Percentiles rank a stretch among this genome's conserved stretches.
Conservation (phyloP, 2,888 invertebrate genomes). For the Euproctis similis region DNA sequence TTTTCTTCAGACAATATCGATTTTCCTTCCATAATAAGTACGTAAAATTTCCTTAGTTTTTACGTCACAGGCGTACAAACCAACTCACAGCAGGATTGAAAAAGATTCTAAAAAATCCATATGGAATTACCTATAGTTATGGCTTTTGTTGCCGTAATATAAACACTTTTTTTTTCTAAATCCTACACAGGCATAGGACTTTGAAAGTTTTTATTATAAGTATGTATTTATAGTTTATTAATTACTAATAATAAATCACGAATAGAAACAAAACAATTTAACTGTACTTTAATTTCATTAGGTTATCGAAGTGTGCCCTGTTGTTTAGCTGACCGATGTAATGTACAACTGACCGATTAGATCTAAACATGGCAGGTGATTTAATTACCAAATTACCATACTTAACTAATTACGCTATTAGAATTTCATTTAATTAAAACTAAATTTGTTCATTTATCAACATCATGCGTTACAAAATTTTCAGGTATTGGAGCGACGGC, state of each 20-base stretch:
- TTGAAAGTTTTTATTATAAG: no score
- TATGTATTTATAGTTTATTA: no score
- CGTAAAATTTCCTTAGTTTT: no score
- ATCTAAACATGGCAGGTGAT: conserved; percentile 7
- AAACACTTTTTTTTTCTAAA: no score
- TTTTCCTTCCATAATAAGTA: no score
- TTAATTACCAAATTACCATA: conserved; percentile 4
- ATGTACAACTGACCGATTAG: conserved; percentile 6
- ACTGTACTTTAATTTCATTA: conserved; percentile 3
- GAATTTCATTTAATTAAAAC: conserved; percentile 18
- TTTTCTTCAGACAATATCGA: no score
- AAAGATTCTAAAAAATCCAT: no score
- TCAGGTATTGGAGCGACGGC: conserved; percentile 7
- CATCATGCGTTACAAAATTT: conserved; percentile 6
- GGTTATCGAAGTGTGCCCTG: conserved; percentile 1
- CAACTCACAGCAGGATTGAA: no score
- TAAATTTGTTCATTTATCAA: conserved; percentile 15
- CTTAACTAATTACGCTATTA: conserved; percentile 4
- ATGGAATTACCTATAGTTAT: no score
- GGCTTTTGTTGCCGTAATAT: no score
- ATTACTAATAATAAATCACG: conserved; percentile 11
- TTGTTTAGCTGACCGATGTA: conserved; percentile 2
- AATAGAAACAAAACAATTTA: background rate
- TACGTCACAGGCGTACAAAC: no score
- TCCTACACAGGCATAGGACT: no score